Evolutionary conservation across 2,113 vertebrate genomes (phyloP).

Genomic region (Nannospalax galili): DNA sequence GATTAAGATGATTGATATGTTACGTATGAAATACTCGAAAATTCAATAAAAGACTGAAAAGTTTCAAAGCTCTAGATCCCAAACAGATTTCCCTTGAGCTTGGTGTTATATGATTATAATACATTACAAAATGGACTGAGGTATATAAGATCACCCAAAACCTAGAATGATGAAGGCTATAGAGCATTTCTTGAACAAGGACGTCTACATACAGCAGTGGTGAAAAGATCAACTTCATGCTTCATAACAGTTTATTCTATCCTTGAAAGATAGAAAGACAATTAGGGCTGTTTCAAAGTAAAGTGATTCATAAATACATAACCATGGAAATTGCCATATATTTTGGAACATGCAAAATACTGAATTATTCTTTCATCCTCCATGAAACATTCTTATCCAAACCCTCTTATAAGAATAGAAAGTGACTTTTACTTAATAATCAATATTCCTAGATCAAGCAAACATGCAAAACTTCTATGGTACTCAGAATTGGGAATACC

Average conservation of each 20-base stretch:
- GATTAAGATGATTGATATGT: too few species aligned
- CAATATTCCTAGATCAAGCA: neutral
- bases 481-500: neutral
- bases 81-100: neutral
- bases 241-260: neutral
- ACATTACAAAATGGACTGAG: neutral
- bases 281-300: neutral
- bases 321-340: neutral
- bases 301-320: neutral
- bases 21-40: too few species aligned
- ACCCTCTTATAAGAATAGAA: neutral
- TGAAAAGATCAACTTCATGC: neutral
- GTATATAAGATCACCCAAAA: neutral
- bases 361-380: neutral
- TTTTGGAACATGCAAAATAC: neutral
- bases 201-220: neutral
- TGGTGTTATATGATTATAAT: neutral
- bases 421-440: slow-evolving; percentile 18
- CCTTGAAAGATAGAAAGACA: neutral
- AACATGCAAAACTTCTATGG: neutral
- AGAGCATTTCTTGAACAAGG: neutral
- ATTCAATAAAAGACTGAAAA: too few species aligned
- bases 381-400: neutral
- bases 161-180: neutral
- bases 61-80: too few species aligned